Conservation (phyloP, 2,113 vertebrate species). For the Coptodon bakossiorum region DNA sequence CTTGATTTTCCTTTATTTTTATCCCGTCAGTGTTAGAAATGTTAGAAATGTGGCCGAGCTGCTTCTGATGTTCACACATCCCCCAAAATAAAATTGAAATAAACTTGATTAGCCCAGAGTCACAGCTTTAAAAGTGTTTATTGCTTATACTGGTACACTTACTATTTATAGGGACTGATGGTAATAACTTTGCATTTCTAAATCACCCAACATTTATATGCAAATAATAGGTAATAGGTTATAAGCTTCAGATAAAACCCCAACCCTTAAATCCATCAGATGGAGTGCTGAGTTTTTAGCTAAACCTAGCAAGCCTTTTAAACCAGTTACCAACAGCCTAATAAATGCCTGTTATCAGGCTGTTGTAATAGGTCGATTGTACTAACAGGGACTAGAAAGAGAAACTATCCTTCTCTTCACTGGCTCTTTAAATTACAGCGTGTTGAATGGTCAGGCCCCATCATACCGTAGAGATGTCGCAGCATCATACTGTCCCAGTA, state of each 20-base stretch:
- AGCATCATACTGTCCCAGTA: fast-evolving
- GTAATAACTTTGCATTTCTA: not conserved
- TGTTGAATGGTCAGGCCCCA: not conserved
- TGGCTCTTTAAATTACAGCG: not conserved
- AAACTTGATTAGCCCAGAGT: not conserved
- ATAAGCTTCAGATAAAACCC: not conserved
- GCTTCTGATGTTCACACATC: not conserved
- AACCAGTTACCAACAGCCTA: not conserved
- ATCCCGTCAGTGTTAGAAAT: not conserved
- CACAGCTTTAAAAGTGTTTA: not conserved
- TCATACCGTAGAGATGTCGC: not conserved
- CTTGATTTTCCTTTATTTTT: slow-evolving; percentile 19
- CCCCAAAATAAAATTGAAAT: not conserved
- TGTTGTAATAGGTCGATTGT: not conserved
- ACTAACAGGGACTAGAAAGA: not conserved
- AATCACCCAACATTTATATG: not conserved
- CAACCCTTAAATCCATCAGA: not conserved
- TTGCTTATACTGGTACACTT: not conserved
- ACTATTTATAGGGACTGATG: not conserved
- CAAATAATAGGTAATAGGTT: fast-evolving
- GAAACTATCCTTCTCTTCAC: not conserved
- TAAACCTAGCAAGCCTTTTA: not conserved
- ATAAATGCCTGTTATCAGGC: fast-evolving
- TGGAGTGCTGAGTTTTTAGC: not conserved
- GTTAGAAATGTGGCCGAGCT: not conserved